Conservation (phyloP, 2,888 invertebrate species). For the Griposia aprilina region DNA sequence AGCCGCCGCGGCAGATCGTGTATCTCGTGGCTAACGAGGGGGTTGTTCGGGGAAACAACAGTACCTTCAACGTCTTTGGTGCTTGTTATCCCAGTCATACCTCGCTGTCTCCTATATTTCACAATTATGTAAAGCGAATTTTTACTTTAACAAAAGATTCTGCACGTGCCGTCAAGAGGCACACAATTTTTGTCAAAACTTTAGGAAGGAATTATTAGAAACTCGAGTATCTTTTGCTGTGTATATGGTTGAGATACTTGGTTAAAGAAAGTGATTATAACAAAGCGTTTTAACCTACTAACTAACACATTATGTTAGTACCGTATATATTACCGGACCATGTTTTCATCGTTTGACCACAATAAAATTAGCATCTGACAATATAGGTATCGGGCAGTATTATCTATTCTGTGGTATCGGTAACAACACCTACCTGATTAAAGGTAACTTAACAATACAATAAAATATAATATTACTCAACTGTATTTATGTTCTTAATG, state of each 20-base stretch:
- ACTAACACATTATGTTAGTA: not conserved
- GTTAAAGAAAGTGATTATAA: not conserved
- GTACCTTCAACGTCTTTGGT: conserved; percentile 11
- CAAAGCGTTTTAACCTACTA: not conserved
- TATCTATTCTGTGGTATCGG: not conserved
- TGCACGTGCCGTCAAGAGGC: not conserved
- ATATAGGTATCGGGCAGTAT: not conserved
- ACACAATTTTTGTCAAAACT: conserved; percentile 4
- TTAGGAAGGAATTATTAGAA: not conserved
- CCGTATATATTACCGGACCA: not conserved
- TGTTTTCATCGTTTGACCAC: not conserved
- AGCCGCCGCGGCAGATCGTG: conserved; percentile 13
- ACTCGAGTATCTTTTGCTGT: not conserved
- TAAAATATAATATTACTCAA: not conserved
- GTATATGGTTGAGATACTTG: not conserved
- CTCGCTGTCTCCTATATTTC: not conserved
- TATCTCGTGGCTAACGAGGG: conserved; percentile 47
- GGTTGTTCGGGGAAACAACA: conserved; percentile 41
- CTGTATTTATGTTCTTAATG: not conserved
- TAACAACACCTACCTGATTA: not conserved
- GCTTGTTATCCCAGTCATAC: conserved; percentile 17
- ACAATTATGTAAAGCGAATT: conserved; percentile 5
- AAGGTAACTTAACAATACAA: not conserved
- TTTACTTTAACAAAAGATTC: conserved; percentile 1
- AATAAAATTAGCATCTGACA: not conserved